A percentile compares a stretch with the other conserved stretches of the same genome.
phyloP scores from a whole-genome alignment of 2,797 vertebrate species.

The Apodemus agrarius region DNA sequence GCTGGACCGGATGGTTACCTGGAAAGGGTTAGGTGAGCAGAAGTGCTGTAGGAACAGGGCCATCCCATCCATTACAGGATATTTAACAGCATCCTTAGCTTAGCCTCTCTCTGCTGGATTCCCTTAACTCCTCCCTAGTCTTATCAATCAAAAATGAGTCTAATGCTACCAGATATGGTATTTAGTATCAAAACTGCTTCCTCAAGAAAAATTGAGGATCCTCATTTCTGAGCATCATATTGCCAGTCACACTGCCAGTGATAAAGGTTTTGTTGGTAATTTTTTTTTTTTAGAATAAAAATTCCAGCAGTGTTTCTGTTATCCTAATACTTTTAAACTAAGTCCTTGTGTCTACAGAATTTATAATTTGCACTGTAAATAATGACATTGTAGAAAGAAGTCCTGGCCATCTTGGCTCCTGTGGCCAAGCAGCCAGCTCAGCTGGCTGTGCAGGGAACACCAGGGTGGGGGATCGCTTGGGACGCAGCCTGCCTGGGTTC shows the following conservation, averaged over 20 bases:
- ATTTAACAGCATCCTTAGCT: not conserved
- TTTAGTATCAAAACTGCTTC: not conserved
- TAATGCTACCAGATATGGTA: not conserved
- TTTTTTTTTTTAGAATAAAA: slow-evolving; percentile 12
- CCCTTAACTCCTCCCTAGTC: not conserved
- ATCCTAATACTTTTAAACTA: slow-evolving; percentile 5
- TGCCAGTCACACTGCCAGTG: not conserved
- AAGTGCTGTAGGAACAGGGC: fast-evolving
- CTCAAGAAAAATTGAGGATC: not conserved
- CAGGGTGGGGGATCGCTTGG: no score
- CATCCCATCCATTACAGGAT: not conserved
- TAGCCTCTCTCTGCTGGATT: not conserved
- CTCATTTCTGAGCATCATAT: not conserved
- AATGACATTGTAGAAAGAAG: not conserved
- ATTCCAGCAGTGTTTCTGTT: not conserved
- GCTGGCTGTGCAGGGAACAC: no score
- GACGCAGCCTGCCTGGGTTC: no score
- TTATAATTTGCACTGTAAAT: slow-evolving; percentile 33
- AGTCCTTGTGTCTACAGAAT: slow-evolving; percentile 14
- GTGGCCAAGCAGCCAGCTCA: no score
- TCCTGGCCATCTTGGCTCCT: not conserved
- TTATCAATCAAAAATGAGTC: not conserved
- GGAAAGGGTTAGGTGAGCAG: not conserved
- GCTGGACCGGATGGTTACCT: not conserved
- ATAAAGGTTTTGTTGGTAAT: not conserved